Conservation (phyloP, 2,113 vertebrate species). For the Alces alces region DNA sequence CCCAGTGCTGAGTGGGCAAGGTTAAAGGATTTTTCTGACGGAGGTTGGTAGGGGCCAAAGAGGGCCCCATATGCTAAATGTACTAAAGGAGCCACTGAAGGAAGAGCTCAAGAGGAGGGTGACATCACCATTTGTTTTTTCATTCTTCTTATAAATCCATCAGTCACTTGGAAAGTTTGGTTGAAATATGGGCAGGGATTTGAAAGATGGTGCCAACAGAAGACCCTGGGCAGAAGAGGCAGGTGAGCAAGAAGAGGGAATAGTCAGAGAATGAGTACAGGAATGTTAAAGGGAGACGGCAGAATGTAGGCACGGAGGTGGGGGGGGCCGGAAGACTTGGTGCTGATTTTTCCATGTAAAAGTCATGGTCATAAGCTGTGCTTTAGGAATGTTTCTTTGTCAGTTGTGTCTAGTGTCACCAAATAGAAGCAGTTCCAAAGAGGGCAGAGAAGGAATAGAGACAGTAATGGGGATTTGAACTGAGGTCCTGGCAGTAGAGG, state of each 20-base stretch:
- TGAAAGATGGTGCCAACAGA: neutral
- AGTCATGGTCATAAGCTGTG: neutral
- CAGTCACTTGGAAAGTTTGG: neutral
- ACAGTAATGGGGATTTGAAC: neutral
- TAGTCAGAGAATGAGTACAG: neutral
- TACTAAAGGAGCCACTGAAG: neutral
- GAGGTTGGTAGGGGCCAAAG: neutral
- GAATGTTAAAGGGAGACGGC: neutral
- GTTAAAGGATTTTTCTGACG: neutral
- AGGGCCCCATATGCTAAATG: neutral
- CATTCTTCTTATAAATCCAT: neutral
- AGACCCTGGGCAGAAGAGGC: neutral
- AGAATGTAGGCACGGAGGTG: neutral
- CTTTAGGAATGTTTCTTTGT: neutral
- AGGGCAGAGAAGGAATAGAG: neutral
- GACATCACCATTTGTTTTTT: neutral
- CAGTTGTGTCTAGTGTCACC: neutral
- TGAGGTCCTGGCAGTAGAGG: neutral
- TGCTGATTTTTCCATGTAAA: neutral
- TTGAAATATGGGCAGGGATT: neutral
- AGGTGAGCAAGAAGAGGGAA: neutral
- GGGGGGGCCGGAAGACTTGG: neutral
- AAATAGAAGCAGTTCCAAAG: neutral
- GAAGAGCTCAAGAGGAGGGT: neutral
- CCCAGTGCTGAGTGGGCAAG: neutral